Base-by-base conservation (phyloP, 2,797 vertebrate genomes). In the Myiothlypis coronata region DNA sequence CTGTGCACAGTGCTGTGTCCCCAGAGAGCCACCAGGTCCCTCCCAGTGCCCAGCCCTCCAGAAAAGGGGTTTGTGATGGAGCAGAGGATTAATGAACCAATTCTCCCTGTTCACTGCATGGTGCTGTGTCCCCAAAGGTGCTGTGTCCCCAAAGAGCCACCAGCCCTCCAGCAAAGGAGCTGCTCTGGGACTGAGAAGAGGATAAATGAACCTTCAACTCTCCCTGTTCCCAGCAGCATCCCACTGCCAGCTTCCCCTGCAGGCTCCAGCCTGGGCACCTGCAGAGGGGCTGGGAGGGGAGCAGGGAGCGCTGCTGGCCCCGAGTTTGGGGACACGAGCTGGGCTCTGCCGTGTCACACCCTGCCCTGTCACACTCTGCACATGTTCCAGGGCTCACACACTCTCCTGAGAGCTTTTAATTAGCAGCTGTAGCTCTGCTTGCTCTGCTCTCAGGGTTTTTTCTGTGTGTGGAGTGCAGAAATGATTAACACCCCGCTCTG, bases 361-460 rank as follows among this genome's bases (percentile, higher is more conserved):
- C 83, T 52, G 81, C 71, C 1, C 89, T 34, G 50, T 0, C 72
- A 59, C 68, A 4, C 2, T 22, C 84, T 52, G 81, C 68, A 35
- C 55, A 11, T 14, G 8, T 9, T 11, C 8, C 41, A 46, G 4
- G 41, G 64, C 53, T 89, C 4, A 17, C 72, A 82, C 0, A 1
- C 11, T 18, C 44, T 74, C 75, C 15, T 2, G 30, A 50, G 79
- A 84, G 37, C 17, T 94, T 64, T 57, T 60, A 63, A 93, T 95
- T 87, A 94, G 94, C 74, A 60, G 71, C 80, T 91, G 92, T 77
- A 82, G 91, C 87, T 85, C 84, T 53, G 75, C 67, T 43, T 37
- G 61, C 87, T 89, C 81, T 14, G 76, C 82, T 86, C 72, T 55
- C 1, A 3, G 87, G 79, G 49, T 7, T 89, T 83, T 60, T 28